Conservation (phyloP, 2,888 invertebrate species). For the Euproctis similis region DNA sequence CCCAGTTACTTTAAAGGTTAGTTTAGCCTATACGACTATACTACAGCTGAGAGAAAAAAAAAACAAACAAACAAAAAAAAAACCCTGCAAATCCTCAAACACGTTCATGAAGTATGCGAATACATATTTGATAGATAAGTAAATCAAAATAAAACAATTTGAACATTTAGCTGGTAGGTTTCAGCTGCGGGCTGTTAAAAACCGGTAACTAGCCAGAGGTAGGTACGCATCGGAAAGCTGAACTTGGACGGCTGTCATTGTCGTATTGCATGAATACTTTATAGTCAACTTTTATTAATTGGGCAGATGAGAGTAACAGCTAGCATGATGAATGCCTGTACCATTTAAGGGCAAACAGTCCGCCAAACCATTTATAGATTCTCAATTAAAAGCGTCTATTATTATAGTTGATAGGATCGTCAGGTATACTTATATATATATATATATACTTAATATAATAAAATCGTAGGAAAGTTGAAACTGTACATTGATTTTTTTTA, state of each 20-base stretch:
- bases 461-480: too few relatives aligned
- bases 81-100: slow-evolving; percentile 34
- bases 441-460: too few relatives aligned
- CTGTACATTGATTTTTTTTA: too few relatives aligned
- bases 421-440: too few relatives aligned
- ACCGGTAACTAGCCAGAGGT: slow-evolving; percentile 64
- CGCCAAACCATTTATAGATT: slow-evolving; percentile 75
- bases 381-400: slow-evolving; percentile 75
- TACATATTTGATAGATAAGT: slow-evolving; percentile 53
- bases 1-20: too few relatives aligned
- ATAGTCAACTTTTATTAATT: slow-evolving; percentile 75
- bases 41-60: too few relatives aligned
- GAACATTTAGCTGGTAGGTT: slow-evolving; percentile 45
- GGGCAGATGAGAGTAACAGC: slow-evolving; percentile 73
- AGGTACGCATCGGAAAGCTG: slow-evolving; percentile 22
- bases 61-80: too few relatives aligned
- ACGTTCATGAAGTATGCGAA: slow-evolving; percentile 36
- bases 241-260: slow-evolving; percentile 48
- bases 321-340: slow-evolving; percentile 68
- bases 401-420: slow-evolving; percentile 69
- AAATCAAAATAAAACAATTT: slow-evolving; percentile 72
- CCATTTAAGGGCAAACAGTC: slow-evolving; percentile 67
- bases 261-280: slow-evolving; percentile 59
- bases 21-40: too few relatives aligned
- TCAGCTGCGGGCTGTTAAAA: slow-evolving; percentile 60